Percentiles rank a stretch among this genome's conserved stretches.
Evolutionary conservation across 1,140 invertebrate species (phyloP).

Genomic region (Bilobella aurantiaca): DNA sequence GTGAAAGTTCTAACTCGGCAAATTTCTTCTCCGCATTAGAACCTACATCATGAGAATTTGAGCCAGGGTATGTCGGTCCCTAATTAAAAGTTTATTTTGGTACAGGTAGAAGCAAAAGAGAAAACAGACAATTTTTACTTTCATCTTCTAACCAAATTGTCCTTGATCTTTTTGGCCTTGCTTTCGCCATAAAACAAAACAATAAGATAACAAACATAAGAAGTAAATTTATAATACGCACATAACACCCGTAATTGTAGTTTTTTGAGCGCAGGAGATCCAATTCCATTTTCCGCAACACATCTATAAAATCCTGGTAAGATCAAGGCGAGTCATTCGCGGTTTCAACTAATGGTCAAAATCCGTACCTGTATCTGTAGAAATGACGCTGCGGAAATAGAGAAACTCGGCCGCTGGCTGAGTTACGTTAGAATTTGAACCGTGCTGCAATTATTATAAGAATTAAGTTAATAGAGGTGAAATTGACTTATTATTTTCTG

Average conservation of each 20-base stretch:
- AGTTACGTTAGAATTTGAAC: not conserved
- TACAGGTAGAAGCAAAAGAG: too few relatives aligned
- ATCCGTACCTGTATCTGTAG: not conserved
- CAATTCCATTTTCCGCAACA: constrained; percentile 52
- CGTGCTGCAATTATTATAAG: not conserved
- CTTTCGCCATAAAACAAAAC: not conserved
- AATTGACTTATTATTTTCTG: too few relatives aligned
- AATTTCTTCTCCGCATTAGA: too few relatives aligned
- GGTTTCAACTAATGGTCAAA: not conserved
- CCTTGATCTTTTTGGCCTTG: too few relatives aligned
- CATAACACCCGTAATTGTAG: constrained; percentile 47
- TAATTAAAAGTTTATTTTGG: too few relatives aligned
- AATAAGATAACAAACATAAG: not conserved
- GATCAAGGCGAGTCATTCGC: not conserved
- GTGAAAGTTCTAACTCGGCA: too few relatives aligned
- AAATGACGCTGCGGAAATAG: not conserved
- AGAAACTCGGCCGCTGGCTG: not conserved
- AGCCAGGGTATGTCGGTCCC: too few relatives aligned
- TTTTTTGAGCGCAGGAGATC: constrained; percentile 47
- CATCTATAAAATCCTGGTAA: constrained; percentile 49
- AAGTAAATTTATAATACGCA: constrained; percentile 13
- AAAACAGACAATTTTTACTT: too few relatives aligned
- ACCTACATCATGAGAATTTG: too few relatives aligned
- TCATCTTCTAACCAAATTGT: too few relatives aligned
- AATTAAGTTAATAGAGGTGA: not conserved